A percentile compares a stretch with the other conserved stretches of the same genome.
Conservation (phyloP, 2,113 vertebrate genomes). For the Sciurus niger region DNA sequence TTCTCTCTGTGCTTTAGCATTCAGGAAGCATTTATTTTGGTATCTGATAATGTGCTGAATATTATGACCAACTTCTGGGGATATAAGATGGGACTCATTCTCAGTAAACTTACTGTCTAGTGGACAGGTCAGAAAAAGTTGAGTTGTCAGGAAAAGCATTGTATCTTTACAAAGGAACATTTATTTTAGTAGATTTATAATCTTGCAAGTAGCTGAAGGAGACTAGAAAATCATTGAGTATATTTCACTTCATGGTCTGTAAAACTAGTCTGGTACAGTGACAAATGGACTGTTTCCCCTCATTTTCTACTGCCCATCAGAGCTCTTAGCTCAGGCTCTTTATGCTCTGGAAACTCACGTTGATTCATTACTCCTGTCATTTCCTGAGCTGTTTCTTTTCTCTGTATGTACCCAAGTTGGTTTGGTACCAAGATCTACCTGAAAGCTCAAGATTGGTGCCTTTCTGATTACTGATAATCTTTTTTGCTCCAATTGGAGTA, state of each 20-base stretch:
- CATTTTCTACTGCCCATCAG: background rate
- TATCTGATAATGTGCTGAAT: background rate
- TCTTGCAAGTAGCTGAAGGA: slow-evolving; percentile 2
- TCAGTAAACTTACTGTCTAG: background rate
- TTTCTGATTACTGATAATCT: slow-evolving; percentile 49
- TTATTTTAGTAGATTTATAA: slow-evolving; percentile 66
- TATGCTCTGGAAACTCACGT: background rate
- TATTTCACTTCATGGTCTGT: background rate
- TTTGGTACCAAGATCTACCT: background rate
- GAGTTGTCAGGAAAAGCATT: background rate
- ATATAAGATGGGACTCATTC: background rate
- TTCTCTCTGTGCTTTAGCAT: background rate
- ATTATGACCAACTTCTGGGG: background rate
- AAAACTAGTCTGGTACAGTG: slow-evolving; percentile 2
- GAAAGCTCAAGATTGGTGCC: background rate
- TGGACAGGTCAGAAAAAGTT: slow-evolving; percentile 28
- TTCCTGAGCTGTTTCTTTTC: background rate
- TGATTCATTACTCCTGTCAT: slow-evolving; percentile 25
- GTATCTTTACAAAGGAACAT: slow-evolving; percentile 51
- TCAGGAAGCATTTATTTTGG: background rate
- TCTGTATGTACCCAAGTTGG: slow-evolving; percentile 7
- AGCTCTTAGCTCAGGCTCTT: background rate
- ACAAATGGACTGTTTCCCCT: background rate
- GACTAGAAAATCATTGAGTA: background rate
- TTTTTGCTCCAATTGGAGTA: background rate